Evolutionary conservation across 2,797 vertebrate species (phyloP).

Genomic region (Dallia pectoralis): DNA sequence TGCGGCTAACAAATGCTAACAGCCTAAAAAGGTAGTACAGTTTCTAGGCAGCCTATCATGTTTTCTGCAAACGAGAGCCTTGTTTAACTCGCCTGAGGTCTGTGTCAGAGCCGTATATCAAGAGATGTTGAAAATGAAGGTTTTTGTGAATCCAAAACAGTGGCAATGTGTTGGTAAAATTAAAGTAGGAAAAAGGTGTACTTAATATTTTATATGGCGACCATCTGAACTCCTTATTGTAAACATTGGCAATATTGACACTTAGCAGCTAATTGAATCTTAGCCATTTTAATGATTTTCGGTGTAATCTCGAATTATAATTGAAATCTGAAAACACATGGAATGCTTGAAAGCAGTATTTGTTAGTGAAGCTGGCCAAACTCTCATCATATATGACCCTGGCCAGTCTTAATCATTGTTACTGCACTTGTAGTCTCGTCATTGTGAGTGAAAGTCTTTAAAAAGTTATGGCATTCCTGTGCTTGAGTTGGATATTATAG

Average conservation of each 20-base stretch:
- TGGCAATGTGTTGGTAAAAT: too few relatives aligned
- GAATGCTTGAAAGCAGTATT: neutral
- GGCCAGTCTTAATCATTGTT: slow-evolving; percentile 2
- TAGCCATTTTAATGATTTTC: neutral
- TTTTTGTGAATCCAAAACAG: too few relatives aligned
- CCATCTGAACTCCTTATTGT: neutral
- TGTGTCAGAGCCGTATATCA: neutral
- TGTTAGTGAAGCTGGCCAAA: neutral
- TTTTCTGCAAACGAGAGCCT: neutral
- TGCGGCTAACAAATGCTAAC: neutral
- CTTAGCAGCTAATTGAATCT: neutral
- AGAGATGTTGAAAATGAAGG: neutral
- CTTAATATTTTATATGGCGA: neutral
- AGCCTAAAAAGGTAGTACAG: neutral
- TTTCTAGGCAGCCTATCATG: neutral
- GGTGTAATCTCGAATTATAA: neutral
- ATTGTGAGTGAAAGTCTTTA: slow-evolving; percentile 14
- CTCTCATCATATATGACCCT: neutral
- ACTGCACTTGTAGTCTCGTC: slow-evolving; percentile 17
- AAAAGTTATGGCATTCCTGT: slow-evolving; percentile 19
- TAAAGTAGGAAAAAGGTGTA: neutral
- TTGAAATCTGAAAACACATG: neutral
- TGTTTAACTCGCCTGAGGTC: neutral
- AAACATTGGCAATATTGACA: neutral
- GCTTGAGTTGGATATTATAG: neutral